phyloP scores from a whole-genome alignment of 2,888 invertebrate species.

The Idaea dimidiata region DNA sequence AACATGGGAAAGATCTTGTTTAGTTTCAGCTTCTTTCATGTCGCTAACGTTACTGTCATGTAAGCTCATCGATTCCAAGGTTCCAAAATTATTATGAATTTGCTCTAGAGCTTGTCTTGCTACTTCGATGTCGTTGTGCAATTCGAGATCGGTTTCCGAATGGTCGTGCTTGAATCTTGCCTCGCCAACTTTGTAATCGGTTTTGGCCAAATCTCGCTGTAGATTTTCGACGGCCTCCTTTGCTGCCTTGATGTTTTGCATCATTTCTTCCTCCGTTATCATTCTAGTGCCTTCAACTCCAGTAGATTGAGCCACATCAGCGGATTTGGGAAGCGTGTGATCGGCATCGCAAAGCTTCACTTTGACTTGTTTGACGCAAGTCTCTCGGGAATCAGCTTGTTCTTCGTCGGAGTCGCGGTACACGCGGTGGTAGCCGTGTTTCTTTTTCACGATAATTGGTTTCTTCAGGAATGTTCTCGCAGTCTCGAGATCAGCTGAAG shows the following conservation, averaged over 20 bases:
- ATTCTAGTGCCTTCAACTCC: slow-evolving; percentile 33
- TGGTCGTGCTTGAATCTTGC: slow-evolving; percentile 35
- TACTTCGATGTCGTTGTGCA: slow-evolving; percentile 60
- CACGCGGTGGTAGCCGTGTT: slow-evolving; percentile 48
- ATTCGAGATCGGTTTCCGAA: slow-evolving; percentile 41
- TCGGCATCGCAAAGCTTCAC: slow-evolving; percentile 61
- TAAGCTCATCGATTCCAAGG: slow-evolving; percentile 49
- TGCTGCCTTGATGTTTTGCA: slow-evolving; percentile 61
- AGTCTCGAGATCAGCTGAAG: slow-evolving; percentile 26
- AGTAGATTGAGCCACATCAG: slow-evolving; percentile 34
- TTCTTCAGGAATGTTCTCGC: slow-evolving; percentile 49
- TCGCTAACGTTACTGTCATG: slow-evolving; percentile 30
- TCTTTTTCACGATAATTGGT: slow-evolving; percentile 61
- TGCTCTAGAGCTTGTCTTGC: slow-evolving; percentile 59
- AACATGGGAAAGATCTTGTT: slow-evolving; percentile 34
- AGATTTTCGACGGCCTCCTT: slow-evolving; percentile 67
- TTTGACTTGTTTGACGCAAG: slow-evolving; percentile 60
- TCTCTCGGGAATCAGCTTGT: slow-evolving; percentile 50
- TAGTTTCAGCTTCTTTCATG: slow-evolving; percentile 32
- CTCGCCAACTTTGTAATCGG: slow-evolving; percentile 44
- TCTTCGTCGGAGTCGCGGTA: slow-evolving; percentile 66
- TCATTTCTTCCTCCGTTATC: slow-evolving; percentile 52
- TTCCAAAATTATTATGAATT: slow-evolving; percentile 53
- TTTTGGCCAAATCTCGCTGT: slow-evolving; percentile 53
- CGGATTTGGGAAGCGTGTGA: slow-evolving; percentile 29